Evolutionary conservation across 2,113 vertebrate genomes (phyloP), one percentile per base, ranked within the genome.

Genomic region (Toxotes chatareus): DNA sequence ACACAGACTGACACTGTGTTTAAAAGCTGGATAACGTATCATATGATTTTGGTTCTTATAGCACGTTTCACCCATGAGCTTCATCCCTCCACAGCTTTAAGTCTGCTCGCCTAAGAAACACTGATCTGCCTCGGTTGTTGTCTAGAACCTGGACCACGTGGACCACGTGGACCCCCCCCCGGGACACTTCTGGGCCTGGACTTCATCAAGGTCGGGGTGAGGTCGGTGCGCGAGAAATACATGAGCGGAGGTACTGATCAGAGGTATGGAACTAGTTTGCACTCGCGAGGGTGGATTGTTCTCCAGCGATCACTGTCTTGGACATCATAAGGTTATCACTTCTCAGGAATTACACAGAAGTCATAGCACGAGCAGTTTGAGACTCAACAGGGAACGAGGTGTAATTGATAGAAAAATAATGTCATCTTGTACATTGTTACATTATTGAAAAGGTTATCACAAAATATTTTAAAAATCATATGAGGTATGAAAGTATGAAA

Each of bases 401-500:
- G 34, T 42, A 8, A 61, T 46, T 38, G 65, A 56, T 94, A 93
- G 86, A 93, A 94, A 92, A 92, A 93, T 91, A 93, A 79, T 62
- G 36, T 84, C 12, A 46, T 86, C 60, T 71, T 61, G 78, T 88
- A 84, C 80, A 79, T 70, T 17, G 59, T 87, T 83, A 84, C 84
- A 85, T 85, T 73, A 77, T 85, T 82, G 77, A 91, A 90, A 90
- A 92, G 86, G 67, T 17, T 89, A 90, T 93, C 81, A 89, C 82
- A 91, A 92, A 92, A 92, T 83, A 86, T 87, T 71, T 80, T 89
- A 1, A 64, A 93, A 92, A 90, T 71, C 63, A 70, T 51, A 88
- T 91, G 93, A 94, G 93, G 93, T 93, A 94, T 92, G 89, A 89
- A 93, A 91, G 82, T 88, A 87, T 78, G 89, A 92, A 91, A 89